Evolutionary conservation across 2,888 invertebrate genomes (phyloP), one percentile per base, ranked within the genome.

Genomic region (Kryphioiulus occultus): DNA sequence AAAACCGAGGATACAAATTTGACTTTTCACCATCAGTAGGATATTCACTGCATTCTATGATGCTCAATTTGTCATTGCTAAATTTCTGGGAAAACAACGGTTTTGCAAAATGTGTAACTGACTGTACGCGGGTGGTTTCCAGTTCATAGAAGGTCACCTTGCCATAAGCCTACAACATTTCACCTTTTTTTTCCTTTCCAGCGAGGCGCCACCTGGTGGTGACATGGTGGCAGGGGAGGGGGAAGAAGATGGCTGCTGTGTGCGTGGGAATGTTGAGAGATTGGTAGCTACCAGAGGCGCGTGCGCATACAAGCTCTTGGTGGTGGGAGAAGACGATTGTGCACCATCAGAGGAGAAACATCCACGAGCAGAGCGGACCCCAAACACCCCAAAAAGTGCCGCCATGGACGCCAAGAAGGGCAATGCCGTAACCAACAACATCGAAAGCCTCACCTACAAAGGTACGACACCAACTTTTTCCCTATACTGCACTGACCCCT

Each of bases 371-470:
- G 68, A 68, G 68, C 68, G 68, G 68, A 68, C 26, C 68, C 68
- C 68, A 68, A 68, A 68, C 22, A 68, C 68, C 68, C 68, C 68
- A 68, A 68, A 53, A 68, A 68, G 4, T n/a, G 22, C 68, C 68
- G 26, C 5, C 22, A 84, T 84, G 84, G 84, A 84, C 84, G 35
- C 84, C 42, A 84, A 84, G 84, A 84, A 84, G 30, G 42, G 39
- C 39, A 84, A 35, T 84, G 42, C 35, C 84, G 84, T n/a, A 35
- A 84, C 35, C 39, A 84, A 84, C 39, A 84, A 42, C 84, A 39
- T 84, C 42, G 84, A 84, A 39, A 84, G 35, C 9, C 84, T 84
- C 84, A 84, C 84, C 35, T 84, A 84, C 35, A 35, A 84, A 84
- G 84, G 84, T 84, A 84, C 42, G 84, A 4, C 68, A 68, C 9